These are phyloP conservation scores for Antigone vipio DNA, from an alignment of 2,113 vertebrate species.

Conservation along the genomic window DNA sequence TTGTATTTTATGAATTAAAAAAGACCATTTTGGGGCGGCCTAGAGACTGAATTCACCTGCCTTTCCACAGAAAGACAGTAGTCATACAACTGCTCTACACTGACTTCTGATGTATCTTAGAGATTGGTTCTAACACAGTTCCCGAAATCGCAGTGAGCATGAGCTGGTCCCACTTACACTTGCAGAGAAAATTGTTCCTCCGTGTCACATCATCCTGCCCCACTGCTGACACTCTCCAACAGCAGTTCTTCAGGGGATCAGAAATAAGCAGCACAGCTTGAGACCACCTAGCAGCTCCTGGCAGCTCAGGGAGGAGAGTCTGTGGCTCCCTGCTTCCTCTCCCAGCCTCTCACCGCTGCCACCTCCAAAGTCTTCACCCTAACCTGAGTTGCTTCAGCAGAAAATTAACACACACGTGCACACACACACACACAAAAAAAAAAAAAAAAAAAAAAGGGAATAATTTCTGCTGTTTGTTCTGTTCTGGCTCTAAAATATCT, in stretches of 20 bases:
- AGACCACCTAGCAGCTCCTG: neutral
- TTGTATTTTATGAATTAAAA: neutral
- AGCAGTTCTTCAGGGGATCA: neutral
- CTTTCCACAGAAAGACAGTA: neutral
- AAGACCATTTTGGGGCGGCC: neutral
- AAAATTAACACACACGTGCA: neutral
- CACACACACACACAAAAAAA: too few relatives aligned
- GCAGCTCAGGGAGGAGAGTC: neutral
- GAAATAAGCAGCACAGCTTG: neutral
- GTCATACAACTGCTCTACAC: neutral
- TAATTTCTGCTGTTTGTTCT: neutral
- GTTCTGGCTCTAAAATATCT: neutral
- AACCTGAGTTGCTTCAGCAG: neutral
- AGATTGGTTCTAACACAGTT: neutral
- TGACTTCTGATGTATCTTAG: neutral
- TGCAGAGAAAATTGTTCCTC: neutral
- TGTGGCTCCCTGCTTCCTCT: neutral
- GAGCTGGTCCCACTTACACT: neutral
- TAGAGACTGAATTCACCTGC: neutral
- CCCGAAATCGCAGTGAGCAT: neutral
- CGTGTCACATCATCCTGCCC: neutral
- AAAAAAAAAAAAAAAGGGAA: neutral
- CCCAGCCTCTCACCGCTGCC: neutral
- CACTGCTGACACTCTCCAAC: fast-evolving
- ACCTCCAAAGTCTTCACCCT: neutral